These are phyloP conservation scores for Oreochromis niloticus DNA, from an alignment of 2,113 vertebrate genomes.

Conservation along the genomic window DNA sequence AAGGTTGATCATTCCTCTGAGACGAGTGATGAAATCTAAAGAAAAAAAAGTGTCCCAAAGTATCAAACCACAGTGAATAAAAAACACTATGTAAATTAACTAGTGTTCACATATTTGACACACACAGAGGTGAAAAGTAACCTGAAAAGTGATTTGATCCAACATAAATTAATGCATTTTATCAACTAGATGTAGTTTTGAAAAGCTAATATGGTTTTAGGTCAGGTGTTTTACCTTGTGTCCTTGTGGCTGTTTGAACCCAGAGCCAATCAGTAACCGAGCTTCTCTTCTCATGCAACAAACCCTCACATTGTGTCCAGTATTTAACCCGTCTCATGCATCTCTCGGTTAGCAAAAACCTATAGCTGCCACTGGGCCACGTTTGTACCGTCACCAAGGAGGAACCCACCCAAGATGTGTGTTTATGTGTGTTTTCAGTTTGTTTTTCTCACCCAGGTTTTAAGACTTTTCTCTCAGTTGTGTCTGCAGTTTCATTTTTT, in stretches of 20 bases:
- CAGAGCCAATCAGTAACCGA: neutral
- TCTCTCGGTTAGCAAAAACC: neutral
- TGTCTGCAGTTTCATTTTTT: neutral
- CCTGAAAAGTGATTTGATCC: neutral
- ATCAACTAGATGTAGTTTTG: neutral
- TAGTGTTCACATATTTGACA: neutral
- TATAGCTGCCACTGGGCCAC: slow-evolving; percentile 56
- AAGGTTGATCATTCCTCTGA: neutral
- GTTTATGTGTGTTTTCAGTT: neutral
- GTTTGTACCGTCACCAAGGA: neutral
- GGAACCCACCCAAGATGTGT: neutral
- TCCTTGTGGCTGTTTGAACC: slow-evolving; percentile 25
- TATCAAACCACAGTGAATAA: neutral
- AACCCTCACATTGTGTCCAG: neutral
- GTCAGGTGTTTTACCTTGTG: neutral
- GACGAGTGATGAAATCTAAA: neutral
- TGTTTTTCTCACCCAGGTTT: neutral
- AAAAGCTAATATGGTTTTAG: neutral
- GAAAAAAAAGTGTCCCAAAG: neutral
- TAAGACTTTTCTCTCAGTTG: neutral
- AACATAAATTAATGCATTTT: neutral
- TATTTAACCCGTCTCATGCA: neutral
- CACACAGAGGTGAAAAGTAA: neutral
- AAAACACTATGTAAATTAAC: neutral
- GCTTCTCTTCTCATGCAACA: neutral